Base-by-base conservation (phyloP, 2,888 invertebrate genomes). In the Schizotus pectinicornis region DNA sequence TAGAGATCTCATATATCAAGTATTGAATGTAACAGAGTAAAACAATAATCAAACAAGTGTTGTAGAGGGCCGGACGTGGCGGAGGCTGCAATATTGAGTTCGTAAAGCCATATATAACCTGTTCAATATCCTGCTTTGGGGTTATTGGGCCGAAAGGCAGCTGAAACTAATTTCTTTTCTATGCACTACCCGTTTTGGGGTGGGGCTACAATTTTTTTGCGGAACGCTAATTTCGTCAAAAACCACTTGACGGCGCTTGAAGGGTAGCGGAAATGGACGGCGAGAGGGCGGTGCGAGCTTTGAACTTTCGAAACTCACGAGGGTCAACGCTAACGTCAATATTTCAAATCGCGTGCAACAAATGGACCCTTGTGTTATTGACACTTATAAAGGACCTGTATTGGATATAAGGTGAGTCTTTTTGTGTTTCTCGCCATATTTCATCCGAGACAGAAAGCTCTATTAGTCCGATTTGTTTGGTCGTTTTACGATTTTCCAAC, bases 21-120 rank as follows among this genome's bases (percentile, higher is more conserved):
- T 62, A 67, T 63, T 59, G 59, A 62, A 65, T 61, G 64, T 70
- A 65, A 65, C 66, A 51, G 66, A 66, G 69, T 71, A 69, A 70
- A 71, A 71, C 71, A 71, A 70, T 70, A 70, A 70, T 70, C 70
- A 69, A 71, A 69, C 69, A 69, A 69, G 68, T 69, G 66, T 45
- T 47, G 49, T 50, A 45, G 53, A 66, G 67, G 61, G 67, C 69
- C 72, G 72, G 72, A 72, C 71, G 67, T 65, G 64, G 63, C 64
- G 63, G 63, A 63, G 68, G 67, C 67, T 59, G 65, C 62, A 66
- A 69, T 72, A 71, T 72, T 68, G 72, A 68, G 72, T 72, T 69
- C 60, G 64, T 65, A 67, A 56, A 62, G 69, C 64, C 67, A 71
- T 72, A 71, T 70, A 72, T 71, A 70, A 72, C 72, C 67, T 69